Base-by-base conservation (phyloP, 2,888 invertebrate genomes). In the Strigamia crassipes region DNA sequence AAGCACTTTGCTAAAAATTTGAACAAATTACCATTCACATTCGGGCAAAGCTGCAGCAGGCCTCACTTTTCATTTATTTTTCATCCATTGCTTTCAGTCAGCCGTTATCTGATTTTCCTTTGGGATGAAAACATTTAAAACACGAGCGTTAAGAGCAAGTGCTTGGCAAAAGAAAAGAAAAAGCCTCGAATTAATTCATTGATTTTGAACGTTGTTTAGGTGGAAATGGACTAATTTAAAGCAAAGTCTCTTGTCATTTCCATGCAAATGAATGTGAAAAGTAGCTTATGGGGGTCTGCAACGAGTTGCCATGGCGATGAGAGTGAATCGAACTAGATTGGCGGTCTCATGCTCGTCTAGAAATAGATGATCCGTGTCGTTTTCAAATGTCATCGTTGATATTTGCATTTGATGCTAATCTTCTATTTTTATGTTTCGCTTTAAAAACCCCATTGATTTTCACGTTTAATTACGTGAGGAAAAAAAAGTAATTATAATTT, bases 111-210 rank as follows among this genome's bases (percentile, higher is more conserved):
- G 21, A 56, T 56, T 56, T 56, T 18, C 56, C 56, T 18, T 56
- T 18, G 56, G 56, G 56, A 56, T 56, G 56, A 21, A 56, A n/a
- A 56, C 18, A 56, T 56, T 56, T 18, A 18, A 56, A 56, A 56
- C 51, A 51, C 51, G 51, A 51, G 15, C 51, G n/a, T 51, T 51
- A n/a, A 51, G 51, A 1, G n/a, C 1, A 9, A 6, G 9, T n/a
- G 18, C 18, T 56, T 13, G 51, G 51, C n/a, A n/a, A n/a, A n/a
- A n/a, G n/a, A n/a, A 51, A n/a, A 15, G 15, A 56, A 56, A 56
- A 56, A 56, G n/a, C n/a, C 82, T 85, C 10, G 83, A 84, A 23
- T 78, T 56, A 56, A 18, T 56, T 56, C 56, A 56, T 56, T 56
- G 56, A 56, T 56, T 56, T 56, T 8, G 21, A n/a, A 56, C 18